Base-by-base conservation (phyloP, 2,888 invertebrate genomes). In the Ceramica pisi region DNA sequence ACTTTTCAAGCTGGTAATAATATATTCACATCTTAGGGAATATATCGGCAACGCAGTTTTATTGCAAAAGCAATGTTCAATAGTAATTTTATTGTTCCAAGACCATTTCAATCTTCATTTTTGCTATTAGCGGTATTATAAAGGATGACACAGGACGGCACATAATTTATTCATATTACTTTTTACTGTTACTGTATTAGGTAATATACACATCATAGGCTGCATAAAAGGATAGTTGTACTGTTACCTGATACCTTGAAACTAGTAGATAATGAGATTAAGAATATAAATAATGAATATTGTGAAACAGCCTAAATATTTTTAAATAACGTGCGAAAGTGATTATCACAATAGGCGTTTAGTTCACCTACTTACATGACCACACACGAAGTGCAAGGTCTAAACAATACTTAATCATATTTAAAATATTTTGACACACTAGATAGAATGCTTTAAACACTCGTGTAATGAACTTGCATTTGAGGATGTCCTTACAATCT, bases 311-410 rank as follows among this genome's bases (percentile, higher is more conserved):
- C 70, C 71, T 75, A 76, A 85, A 86, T 86, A 83, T 84, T 88
- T 85, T 80, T 62, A 67, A 83, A 78, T 77, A 74, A 87, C 86
- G 85, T 89, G 88, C 78, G 86, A 89, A 83, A 86, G 82, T 79
- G 73, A 80, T 83, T 82, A 86, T 86, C 77, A 86, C 83, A 87
- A 85, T 87, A 71, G 84, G 66, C 62, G 70, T 85, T 71, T 75
- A 80, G 81, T 85, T 87, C 84, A 85, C 85, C 85, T 85, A 85
- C 81, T 84, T 72, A 70, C 50, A 70, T 63, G 80, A 80, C 64
- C 75, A 82, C 75, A 80, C 68, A 82, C 77, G 86, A 89, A 89
- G 88, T 82, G 86, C 88, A 89, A 89, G 89, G 89, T 83, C 68
- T 60, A 41, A 31, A 31, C 21, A 64, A 46, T 41, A 80, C 46